Conservation (phyloP, 2,113 vertebrate genomes). For the Collichthys lucidus region DNA sequence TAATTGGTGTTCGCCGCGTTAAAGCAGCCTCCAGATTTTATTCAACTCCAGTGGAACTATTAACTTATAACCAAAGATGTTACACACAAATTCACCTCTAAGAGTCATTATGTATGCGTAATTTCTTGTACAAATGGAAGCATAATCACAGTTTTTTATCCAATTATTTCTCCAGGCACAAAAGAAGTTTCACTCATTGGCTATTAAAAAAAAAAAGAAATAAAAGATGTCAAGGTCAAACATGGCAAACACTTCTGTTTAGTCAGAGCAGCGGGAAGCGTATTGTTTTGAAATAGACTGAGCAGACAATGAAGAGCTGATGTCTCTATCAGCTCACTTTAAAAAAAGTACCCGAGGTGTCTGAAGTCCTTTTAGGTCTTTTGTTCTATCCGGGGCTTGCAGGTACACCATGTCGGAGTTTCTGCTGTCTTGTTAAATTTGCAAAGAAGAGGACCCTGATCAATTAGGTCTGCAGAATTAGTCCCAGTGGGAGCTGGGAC, state of each 20-base stretch:
- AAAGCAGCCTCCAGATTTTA: conserved; percentile 36
- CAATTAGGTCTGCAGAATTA: conserved; percentile 73
- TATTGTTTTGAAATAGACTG: conserved; percentile 21
- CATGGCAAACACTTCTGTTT: background rate
- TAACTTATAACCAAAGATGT: conserved; percentile 12
- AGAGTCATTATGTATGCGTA: background rate
- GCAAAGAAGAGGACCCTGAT: conserved; percentile 63
- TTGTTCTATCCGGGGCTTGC: conserved; percentile 49
- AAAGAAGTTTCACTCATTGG: conserved; percentile 2
- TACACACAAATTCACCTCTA: conserved; percentile 15
- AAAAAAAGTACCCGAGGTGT: conserved; percentile 29
- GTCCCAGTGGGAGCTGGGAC: conserved; percentile 57
- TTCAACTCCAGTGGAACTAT: background rate
- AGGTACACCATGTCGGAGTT: conserved; percentile 41
- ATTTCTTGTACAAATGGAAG: background rate
- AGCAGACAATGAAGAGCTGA: conserved; percentile 15
- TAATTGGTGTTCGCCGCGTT: conserved; percentile 46
- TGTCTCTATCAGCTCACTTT: conserved; percentile 60
- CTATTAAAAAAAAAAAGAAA: conserved; percentile 37
- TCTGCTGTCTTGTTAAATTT: conserved; percentile 65
- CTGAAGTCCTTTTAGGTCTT: conserved; percentile 46
- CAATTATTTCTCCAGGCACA: conserved; percentile 1
- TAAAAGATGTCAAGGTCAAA: conserved; percentile 28
- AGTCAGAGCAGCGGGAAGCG: conserved; percentile 11
- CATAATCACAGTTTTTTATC: conserved; percentile 4